A percentile compares a stretch with the other conserved stretches of the same genome.
Conservation (phyloP, 2,113 vertebrate genomes). For the Sula dactylatra region DNA sequence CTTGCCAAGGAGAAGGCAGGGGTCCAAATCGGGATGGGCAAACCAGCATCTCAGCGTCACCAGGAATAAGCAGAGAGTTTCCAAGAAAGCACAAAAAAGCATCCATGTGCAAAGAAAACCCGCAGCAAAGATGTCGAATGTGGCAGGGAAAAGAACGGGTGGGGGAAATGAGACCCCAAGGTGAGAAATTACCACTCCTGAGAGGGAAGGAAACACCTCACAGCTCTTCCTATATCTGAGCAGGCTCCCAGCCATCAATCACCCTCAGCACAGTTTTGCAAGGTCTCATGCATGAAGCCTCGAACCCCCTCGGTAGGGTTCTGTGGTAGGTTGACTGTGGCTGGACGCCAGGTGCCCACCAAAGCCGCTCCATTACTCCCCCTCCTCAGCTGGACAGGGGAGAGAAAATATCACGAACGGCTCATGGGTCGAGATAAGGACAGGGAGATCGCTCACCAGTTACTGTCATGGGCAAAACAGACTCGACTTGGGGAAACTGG, state of each 20-base stretch:
- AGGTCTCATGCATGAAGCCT: neutral
- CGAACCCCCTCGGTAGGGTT: neutral
- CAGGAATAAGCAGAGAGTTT: neutral
- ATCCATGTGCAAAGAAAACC: neutral
- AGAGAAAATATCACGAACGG: neutral
- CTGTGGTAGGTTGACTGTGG: neutral
- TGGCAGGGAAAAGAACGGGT: neutral
- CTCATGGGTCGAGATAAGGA: neutral
- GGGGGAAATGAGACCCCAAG: neutral
- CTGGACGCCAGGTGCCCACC: neutral
- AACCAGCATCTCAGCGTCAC: neutral
- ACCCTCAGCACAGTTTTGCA: neutral
- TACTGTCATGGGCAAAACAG: neutral
- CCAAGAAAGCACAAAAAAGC: neutral
- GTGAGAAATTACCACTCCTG: neutral
- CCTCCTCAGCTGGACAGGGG: neutral
- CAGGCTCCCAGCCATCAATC: neutral
- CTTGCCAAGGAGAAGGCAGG: neutral
- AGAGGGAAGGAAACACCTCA: neutral
- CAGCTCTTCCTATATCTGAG: neutral
- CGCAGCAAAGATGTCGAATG: rapidly evolving
- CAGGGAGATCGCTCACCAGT: neutral
- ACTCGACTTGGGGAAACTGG: neutral
- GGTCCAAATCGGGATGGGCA: neutral
- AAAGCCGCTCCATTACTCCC: neutral